A percentile compares a stretch with the other conserved stretches of the same genome.
Evolutionary conservation across 2,888 invertebrate species (phyloP).

Genomic region (Macroteleia sp.): DNA sequence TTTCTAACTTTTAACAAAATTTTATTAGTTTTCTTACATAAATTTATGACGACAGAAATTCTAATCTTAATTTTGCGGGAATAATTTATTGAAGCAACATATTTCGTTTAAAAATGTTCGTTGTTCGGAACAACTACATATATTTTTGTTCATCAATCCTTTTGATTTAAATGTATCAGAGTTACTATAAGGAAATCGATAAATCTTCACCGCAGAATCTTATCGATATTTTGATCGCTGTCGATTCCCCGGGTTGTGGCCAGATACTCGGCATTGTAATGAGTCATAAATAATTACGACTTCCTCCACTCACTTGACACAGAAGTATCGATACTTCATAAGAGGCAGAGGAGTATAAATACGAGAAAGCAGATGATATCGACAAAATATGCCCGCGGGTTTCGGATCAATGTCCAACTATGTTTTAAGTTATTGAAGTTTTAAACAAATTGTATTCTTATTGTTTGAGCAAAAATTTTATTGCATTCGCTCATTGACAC

Average conservation of each 20-base stretch:
- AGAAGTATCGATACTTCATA: constrained; percentile 33
- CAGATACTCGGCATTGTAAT: constrained; percentile 75
- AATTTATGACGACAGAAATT: no score
- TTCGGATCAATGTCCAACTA: constrained; percentile 40
- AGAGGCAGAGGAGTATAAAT: constrained; percentile 44
- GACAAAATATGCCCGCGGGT: constrained; percentile 28
- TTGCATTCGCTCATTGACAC: no score
- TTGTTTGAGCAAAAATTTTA: no score
- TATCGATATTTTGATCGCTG: constrained; percentile 75
- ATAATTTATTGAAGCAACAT: background rate
- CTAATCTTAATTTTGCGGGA: background rate
- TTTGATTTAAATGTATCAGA: background rate
- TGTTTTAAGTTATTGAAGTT: no score
- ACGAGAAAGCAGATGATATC: constrained; percentile 58
- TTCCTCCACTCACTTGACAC: constrained; percentile 63
- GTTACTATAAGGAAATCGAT: constrained; percentile 69
- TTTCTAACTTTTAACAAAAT: no score
- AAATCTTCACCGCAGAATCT: constrained; percentile 76
- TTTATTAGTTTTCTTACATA: no score
- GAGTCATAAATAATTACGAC: constrained; percentile 79
- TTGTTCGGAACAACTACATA: background rate
- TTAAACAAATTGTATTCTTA: no score
- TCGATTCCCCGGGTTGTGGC: constrained; percentile 70
- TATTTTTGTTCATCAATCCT: background rate
- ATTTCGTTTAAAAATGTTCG: no score